Evolutionary conservation across 1,140 invertebrate genomes (phyloP).

Genomic region (Nasonia longicornis): DNA sequence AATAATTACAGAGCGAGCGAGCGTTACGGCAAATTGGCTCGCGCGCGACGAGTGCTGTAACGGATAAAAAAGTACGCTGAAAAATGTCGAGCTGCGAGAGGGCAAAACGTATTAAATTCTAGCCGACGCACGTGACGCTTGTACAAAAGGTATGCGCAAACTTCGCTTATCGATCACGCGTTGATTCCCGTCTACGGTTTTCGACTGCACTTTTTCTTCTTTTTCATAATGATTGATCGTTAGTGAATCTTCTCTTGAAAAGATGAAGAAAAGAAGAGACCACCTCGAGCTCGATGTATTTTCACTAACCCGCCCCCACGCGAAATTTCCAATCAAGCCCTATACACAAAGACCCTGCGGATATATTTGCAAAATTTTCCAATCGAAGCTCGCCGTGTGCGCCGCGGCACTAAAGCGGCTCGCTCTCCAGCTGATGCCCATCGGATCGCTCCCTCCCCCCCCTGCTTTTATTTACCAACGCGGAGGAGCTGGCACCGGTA

Average conservation of each 20-base stretch:
- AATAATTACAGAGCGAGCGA: neutral
- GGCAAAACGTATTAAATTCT: slow-evolving; percentile 24
- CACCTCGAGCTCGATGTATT: neutral
- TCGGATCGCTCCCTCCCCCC: neutral
- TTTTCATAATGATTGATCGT: too few relatives aligned
- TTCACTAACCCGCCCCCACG: neutral
- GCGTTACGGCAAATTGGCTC: neutral
- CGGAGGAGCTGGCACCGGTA: too few relatives aligned
- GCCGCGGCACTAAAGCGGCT: neutral
- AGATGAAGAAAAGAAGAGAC: too few relatives aligned
- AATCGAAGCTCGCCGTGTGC: neutral
- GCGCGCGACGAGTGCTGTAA: neutral
- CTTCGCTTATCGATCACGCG: slow-evolving; percentile 4
- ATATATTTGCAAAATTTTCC: slow-evolving; percentile 29
- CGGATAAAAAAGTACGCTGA: neutral
- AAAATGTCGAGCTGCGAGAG: neutral
- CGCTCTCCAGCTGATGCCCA: neutral
- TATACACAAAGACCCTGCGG: neutral
- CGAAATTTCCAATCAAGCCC: slow-evolving; percentile 23
- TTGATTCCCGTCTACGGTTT: neutral
- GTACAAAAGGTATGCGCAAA: neutral
- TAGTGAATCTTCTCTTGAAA: too few relatives aligned
- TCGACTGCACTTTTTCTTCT: neutral
- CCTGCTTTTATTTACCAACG: neutral
- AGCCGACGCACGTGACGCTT: slow-evolving; percentile 22